These are phyloP conservation scores for Pyxicephalus adspersus DNA, from an alignment of 2,113 vertebrate species.

Conservation along the genomic window DNA sequence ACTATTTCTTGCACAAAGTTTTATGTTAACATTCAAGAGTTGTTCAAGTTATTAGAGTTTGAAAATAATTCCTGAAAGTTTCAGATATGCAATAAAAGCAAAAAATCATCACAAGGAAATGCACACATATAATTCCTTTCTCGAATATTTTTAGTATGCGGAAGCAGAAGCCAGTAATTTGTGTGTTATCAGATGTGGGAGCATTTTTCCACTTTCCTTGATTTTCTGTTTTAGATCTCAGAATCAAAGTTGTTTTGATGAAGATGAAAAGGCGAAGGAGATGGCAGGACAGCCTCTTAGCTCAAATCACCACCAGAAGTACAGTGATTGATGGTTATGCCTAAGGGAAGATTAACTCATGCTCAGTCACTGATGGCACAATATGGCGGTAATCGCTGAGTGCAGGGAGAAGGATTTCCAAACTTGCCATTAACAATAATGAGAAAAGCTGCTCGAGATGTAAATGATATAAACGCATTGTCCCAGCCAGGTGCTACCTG, in stretches of 20 bases:
- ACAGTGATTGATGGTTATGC: constrained; percentile 23
- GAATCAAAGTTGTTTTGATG: constrained; percentile 22
- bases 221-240: constrained; percentile 17
- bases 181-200: too few species aligned
- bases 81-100: too few species aligned
- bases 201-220: not conserved
- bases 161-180: too few species aligned
- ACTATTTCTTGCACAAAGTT: too few species aligned
- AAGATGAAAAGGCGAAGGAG: not conserved
- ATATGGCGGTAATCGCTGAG: not conserved
- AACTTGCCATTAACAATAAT: constrained; percentile 2
- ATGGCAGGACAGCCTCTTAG: not conserved
- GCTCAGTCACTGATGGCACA: constrained; percentile 9
- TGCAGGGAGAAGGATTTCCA: not conserved
- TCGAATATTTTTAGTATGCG: too few species aligned
- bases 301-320: constrained; percentile 10
- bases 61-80: too few species aligned
- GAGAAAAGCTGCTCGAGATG: not conserved
- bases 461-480: not conserved
- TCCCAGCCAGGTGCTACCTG: constrained; percentile 30
- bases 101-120: too few species aligned
- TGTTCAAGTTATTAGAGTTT: too few species aligned
- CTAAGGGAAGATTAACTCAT: constrained; percentile 22
- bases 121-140: too few species aligned
- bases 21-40: too few species aligned